phyloP scores from a whole-genome alignment of 2,797 vertebrate species.

The Acipenser ruthenus region DNA sequence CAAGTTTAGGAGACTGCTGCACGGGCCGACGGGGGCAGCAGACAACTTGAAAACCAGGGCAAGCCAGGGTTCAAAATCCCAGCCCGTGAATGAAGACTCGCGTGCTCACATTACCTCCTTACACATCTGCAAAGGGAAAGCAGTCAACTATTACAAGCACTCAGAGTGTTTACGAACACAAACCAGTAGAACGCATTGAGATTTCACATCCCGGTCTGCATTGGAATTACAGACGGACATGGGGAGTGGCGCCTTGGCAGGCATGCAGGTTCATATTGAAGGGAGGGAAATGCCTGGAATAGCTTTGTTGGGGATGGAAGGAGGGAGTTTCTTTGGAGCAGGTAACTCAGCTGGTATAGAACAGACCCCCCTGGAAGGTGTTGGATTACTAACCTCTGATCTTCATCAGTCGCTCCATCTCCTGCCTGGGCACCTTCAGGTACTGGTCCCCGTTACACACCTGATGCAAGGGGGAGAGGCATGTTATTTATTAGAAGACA shows the following conservation, averaged over 20 bases:
- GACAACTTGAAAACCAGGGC: neutral
- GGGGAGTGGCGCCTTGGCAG: neutral
- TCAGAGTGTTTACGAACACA: too few species aligned
- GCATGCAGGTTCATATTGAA: too few species aligned
- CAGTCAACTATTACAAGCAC: too few species aligned
- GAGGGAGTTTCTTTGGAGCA: neutral
- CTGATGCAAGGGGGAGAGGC: slow-evolving; percentile 38
- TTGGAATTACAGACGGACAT: neutral
- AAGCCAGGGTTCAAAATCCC: neutral
- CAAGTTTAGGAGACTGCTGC: neutral
- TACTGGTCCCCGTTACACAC: slow-evolving; percentile 73
- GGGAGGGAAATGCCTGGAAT: neutral
- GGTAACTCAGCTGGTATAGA: too few species aligned
- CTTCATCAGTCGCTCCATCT: slow-evolving; percentile 57
- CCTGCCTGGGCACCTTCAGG: slow-evolving; percentile 58
- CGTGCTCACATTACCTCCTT: too few species aligned
- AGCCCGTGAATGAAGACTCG: too few species aligned
- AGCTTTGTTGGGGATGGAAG: neutral
- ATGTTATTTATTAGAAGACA: neutral
- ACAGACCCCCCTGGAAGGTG: too few species aligned
- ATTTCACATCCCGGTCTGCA: too few species aligned
- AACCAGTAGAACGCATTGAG: too few species aligned
- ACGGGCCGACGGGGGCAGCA: neutral
- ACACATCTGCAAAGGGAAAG: too few species aligned
- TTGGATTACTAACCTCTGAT: slow-evolving; percentile 34